phyloP scores from a whole-genome alignment of 2,888 invertebrate species.

The Bombylius major region DNA sequence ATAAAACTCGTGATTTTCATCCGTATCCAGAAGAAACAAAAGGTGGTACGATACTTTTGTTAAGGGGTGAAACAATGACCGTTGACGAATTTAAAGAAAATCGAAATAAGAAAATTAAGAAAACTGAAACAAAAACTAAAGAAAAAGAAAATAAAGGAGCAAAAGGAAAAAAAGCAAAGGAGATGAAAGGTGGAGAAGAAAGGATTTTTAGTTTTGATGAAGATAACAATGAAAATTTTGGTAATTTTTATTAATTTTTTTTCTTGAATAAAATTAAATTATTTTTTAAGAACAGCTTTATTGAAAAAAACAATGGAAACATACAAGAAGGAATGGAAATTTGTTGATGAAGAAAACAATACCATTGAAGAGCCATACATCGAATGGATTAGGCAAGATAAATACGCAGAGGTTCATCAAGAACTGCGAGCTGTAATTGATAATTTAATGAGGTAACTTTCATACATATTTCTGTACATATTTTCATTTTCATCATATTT shows the following conservation, averaged over 20 bases:
- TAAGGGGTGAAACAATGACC: conserved; percentile 36
- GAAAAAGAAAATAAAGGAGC: conserved; percentile 17
- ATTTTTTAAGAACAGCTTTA: conserved; percentile 11
- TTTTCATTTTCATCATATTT: not conserved
- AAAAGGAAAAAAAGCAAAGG: not conserved
- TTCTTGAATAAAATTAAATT: too few relatives aligned
- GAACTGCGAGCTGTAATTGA: conserved; percentile 43
- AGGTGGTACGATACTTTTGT: conserved; percentile 39
- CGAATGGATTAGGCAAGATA: conserved; percentile 35
- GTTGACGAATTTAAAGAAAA: conserved; percentile 31
- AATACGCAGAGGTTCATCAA: conserved; percentile 39
- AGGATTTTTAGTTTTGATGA: not conserved
- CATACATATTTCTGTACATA: not conserved
- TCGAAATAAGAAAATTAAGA: conserved; percentile 20
- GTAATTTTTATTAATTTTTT: not conserved
- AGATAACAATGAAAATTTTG: not conserved
- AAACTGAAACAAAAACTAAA: conserved; percentile 22
- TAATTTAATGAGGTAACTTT: conserved; percentile 30
- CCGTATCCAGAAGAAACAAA: conserved; percentile 38
- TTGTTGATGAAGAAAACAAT: conserved; percentile 31
- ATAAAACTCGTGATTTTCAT: conserved; percentile 31
- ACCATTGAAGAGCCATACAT: conserved; percentile 26
- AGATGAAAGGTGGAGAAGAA: conserved; percentile 19
- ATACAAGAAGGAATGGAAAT: conserved; percentile 27
- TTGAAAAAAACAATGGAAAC: conserved; percentile 24